Evolutionary conservation across 2,888 invertebrate species (phyloP), one percentile per base, ranked within the genome.

Genomic region (Pelosia muscerda): DNA sequence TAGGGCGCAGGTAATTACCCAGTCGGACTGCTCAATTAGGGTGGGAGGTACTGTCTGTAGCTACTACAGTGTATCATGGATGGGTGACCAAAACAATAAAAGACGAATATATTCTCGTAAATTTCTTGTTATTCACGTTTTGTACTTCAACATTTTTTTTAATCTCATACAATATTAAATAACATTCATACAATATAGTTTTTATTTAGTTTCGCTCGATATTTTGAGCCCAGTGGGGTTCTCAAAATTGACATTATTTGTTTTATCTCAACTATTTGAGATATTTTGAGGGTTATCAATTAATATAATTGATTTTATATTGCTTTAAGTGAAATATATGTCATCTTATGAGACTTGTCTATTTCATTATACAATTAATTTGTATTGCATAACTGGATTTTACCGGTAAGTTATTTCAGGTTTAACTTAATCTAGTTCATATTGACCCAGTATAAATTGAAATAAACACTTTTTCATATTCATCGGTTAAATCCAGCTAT

Each of bases 161-260:
- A 92, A 93, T 93, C 92, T 92, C 94, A 90, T 90, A 91, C 89
- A 90, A 86, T 89, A 90, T 90, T 92, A 90, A 90, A 91, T 91
- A 91, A 87, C 91, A 87, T 87, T 89, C 93, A 88, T 86, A 86
- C 88, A 84, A 74, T 84, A 83, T 81, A 83, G 81, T 81, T 84
- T 77, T 74, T 77, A 78, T 79, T 84, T 74, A 31, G 26, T 72
- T 80, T 84, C 87, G 86, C 87, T 87, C 87, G 81, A 81, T 71
- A 74, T 65, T 59, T 56, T 61, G 42, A 53, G 31, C 61, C 31
- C 6, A 10, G 2, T 2, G 10, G 15, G 9, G 54, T 42, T n/a
- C 63, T 38, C 10, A 25, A 42, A 25, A 57, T 28, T 49, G 55
- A 34, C 66, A 65, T 66, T 54, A 5, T 15, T 60, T 67, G 68